Conservation (phyloP, 64 coral and sea anemone species). For the Exaiptasia diaphana region DNA sequence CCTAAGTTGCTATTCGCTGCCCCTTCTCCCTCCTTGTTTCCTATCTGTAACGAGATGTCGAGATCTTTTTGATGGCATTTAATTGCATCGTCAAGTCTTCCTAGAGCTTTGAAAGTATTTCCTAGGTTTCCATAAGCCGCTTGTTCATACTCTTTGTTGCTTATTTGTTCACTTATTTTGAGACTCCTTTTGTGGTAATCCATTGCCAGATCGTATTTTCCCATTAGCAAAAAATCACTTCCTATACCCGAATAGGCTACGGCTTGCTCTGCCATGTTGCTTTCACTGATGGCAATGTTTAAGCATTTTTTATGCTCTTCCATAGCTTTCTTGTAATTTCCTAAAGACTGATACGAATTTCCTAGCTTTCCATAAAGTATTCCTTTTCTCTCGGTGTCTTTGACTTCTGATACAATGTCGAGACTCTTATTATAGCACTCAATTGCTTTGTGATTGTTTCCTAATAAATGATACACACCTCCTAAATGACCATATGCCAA, state of each 20-base stretch:
- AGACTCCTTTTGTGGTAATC: conserved; percentile 8
- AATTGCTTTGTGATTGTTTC: conserved; percentile 1
- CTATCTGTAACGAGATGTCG: conserved; percentile 6
- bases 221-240: not conserved
- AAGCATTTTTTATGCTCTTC: not conserved
- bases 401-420: not conserved
- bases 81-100: not conserved
- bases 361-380: conserved; percentile 23
- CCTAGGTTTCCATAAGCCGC: not conserved
- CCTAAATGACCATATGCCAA: not conserved
- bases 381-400: not conserved
- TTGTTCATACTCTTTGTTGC: conserved; percentile 26
- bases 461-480: not conserved
- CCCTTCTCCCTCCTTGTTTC: not conserved
- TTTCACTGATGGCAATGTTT: not conserved
- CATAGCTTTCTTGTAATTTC: conserved; percentile 17
- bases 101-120: not conserved
- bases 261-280: not conserved
- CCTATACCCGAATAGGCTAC: not conserved
- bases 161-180: conserved; percentile 13
- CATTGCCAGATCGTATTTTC: conserved; percentile 10
- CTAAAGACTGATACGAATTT: not conserved
- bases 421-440: not conserved
- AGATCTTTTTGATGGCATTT: not conserved
- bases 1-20: conserved; percentile 7